phyloP scores from a whole-genome alignment of 2,113 vertebrate species.

The Caranx ignobilis region DNA sequence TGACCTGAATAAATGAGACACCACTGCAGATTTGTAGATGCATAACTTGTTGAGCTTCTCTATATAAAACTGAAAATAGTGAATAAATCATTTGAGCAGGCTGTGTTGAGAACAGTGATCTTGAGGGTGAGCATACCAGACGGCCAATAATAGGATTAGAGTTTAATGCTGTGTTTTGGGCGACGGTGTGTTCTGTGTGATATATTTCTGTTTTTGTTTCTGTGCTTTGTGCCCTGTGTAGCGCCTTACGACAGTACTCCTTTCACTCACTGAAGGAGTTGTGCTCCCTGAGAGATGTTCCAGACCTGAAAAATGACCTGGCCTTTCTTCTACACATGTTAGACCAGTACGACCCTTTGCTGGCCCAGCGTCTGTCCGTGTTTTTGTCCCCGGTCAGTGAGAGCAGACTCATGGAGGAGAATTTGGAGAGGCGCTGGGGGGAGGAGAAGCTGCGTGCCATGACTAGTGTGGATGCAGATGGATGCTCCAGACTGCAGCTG shows the following conservation, averaged over 20 bases:
- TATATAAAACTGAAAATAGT: constrained; percentile 15
- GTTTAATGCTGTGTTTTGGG: background rate
- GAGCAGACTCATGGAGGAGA: constrained; percentile 81
- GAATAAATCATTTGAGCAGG: background rate
- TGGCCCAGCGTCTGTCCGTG: constrained; percentile 85
- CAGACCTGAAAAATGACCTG: constrained; percentile 86
- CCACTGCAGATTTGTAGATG: background rate
- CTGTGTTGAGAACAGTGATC: background rate
- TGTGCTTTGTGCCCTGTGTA: constrained; percentile 33
- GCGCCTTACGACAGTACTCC: constrained; percentile 84
- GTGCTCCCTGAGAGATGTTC: constrained; percentile 77
- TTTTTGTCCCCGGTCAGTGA: constrained; percentile 87
- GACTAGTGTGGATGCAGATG: constrained; percentile 68
- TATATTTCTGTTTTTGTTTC: background rate
- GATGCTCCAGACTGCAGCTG: constrained; percentile 78
- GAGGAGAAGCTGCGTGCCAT: constrained; percentile 77
- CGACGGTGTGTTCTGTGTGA: constrained; percentile 5
- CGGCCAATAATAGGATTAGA: constrained; percentile 35
- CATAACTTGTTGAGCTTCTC: background rate
- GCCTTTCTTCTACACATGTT: constrained; percentile 89
- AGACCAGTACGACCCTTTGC: constrained; percentile 86
- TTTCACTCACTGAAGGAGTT: constrained; percentile 79
- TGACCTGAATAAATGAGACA: too few relatives aligned
- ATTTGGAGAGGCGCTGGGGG: constrained; percentile 78
- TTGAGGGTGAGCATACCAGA: constrained; percentile 24